Evolutionary conservation across 2,113 vertebrate species (phyloP), one percentile per base, ranked within the genome.

Genomic region (Coreoperca whiteheadi): DNA sequence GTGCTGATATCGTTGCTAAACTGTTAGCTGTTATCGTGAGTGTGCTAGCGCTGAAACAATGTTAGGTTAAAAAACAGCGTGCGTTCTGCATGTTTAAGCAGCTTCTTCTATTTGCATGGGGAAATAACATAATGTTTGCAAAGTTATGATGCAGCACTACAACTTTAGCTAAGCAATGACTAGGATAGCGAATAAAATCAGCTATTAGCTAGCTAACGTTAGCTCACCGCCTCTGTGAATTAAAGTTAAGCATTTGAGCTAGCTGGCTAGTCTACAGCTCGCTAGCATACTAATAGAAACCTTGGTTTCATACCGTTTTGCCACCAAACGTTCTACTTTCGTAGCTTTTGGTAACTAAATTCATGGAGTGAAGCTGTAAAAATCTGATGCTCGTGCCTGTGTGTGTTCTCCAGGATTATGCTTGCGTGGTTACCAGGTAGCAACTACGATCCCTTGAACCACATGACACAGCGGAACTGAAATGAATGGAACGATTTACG

Each of bases 341-440:
- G 6, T 2, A 68, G 4, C 4, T 32, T 60, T 37, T 50, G 23
- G 34, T 28, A 28, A 73, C 73, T 86, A 53, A 61, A 34, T 53
- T 54, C 74, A 81, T 37, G 53, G 12, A 34, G 15, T 2, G 25
- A 72, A 72, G 4, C 51, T 71, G 25, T 18, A 54, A 20, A 46
- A 23, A 78, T 60, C 59, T 34, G 65, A 69, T 79, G 69, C n/a
- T 68, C 6, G 18, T 2, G 1, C 39, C 7, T 1, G 15, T 67
- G 32, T 41, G 37, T 32, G 7, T 10, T 28, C 21, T 21, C n/a
- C 43, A 4, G 20, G 79, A 59, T 54, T 84, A 91, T 77, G 88
- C 88, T 72, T 81, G 67, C 85, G 87, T 81, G 54, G 93, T 92
- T 92, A 57, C 92, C 77, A 86, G 6, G 85, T 57, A 85, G 81